Base-by-base conservation (phyloP, 2,797 vertebrate genomes). In the Tadarida brasiliensis region DNA sequence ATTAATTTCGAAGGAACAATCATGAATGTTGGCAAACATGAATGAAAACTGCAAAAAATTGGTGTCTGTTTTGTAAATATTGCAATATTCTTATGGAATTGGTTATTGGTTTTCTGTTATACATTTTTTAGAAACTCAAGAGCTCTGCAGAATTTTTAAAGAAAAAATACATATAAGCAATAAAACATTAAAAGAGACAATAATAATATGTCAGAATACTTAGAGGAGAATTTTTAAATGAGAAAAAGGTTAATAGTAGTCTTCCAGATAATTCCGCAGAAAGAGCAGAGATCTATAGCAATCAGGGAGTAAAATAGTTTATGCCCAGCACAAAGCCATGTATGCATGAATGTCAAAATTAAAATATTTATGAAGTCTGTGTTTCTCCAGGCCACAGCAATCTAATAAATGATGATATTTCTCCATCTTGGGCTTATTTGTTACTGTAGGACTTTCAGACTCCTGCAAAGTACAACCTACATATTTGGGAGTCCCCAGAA, bases 311-410 rank as follows among this genome's bases (percentile, higher is more conserved):
- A 74, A 78, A 84, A 26, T 35, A 70, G 26, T 11, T 74, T 82
- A 81, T 90, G 51, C 22, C 73, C 39, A 74, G 24, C 80, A 89
- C 65, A 47, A 33, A 92, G 11, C 49, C 80, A 26, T 47, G 39
- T 54, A 74, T 19, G 16, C 33, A 54, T 47, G 33, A 81, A 89
- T 73, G 85, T 86, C 80, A 92, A 88, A 81, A 82, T 88, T 80
- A 78, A 94, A 94, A 73, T 94, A 78, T 67, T 80, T 88, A 80
- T 51, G 17, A 94, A 82, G 35, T 30, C 49, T 57, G 35, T 44
- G 9, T 67, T 81, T 89, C 73, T 85, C 28, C 17, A 47, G 68
- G 57, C 11, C 57, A 74, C 6, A 59, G 28, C 24, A 35, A 47
- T 92, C 30, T 80, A 73, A 35, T 39, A 63, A 91, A 81, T 15